These are phyloP conservation scores for Aptenodytes patagonicus DNA, from an alignment of 2,113 vertebrate species.

Conservation along the genomic window DNA sequence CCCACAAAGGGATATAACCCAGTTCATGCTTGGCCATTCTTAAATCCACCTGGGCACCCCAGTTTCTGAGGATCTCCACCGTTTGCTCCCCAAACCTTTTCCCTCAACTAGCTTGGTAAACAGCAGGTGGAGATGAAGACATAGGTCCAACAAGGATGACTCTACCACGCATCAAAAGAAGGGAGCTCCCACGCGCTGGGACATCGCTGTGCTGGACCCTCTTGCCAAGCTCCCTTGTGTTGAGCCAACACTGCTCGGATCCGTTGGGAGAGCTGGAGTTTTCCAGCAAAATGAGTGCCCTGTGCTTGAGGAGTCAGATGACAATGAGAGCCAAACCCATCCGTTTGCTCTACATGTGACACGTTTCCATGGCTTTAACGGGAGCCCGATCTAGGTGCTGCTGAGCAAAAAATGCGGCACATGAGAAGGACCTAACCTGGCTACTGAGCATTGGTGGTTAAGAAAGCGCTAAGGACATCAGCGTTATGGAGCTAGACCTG, in stretches of 20 bases:
- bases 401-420: background rate
- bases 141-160: background rate
- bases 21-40: background rate
- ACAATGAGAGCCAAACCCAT: background rate
- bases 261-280: background rate
- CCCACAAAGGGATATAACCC: background rate
- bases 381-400: background rate
- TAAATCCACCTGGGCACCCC: background rate
- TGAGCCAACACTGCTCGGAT: background rate
- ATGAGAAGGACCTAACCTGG: background rate
- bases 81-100: background rate
- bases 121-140: background rate
- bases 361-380: rapidly evolving
- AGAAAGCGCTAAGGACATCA: background rate
- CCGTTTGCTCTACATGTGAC: background rate
- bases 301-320: rapidly evolving
- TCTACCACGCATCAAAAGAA: background rate
- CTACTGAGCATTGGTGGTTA: background rate
- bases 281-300: background rate
- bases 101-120: background rate
- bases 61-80: background rate
- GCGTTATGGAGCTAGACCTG: background rate
- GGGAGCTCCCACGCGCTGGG: rapidly evolving
- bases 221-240: rapidly evolving
- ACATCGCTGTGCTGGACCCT: background rate